Percentiles rank a stretch among this genome's conserved stretches.
Evolutionary conservation across 2,888 invertebrate species (phyloP).

Genomic region (Phoronis australis): DNA sequence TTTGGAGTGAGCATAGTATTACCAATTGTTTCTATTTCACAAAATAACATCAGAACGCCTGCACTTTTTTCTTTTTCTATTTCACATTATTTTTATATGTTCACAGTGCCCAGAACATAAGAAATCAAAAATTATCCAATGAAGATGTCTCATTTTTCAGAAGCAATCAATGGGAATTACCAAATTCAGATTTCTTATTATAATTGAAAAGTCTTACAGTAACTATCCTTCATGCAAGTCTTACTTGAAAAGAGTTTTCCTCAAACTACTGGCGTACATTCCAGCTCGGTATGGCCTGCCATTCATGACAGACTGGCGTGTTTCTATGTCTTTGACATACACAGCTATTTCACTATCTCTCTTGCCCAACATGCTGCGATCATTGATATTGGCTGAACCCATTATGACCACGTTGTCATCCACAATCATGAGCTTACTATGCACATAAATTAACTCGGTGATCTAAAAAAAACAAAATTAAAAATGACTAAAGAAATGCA

Average conservation of each 20-base stretch:
- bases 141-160: too few relatives aligned
- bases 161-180: too few relatives aligned
- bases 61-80: neutral
- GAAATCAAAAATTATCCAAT: conserved; percentile 1
- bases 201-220: too few relatives aligned
- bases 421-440: conserved; percentile 91
- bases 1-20: too few relatives aligned
- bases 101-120: too few relatives aligned
- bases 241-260: conserved; percentile 71
- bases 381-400: conserved; percentile 97
- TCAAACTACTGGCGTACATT: conserved; percentile 75
- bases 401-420: conserved; percentile 90
- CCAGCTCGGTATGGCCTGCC: conserved; percentile 77
- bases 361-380: conserved; percentile 87
- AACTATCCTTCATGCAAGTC: too few relatives aligned
- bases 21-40: neutral
- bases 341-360: conserved; percentile 88
- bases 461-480: conserved; percentile 55
- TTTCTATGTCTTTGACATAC: conserved; percentile 58
- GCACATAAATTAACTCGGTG: conserved; percentile 93
- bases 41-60: neutral
- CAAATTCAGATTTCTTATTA: too few relatives aligned
- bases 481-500: conserved; percentile 1
- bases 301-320: conserved; percentile 64
- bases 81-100: conserved; percentile 76